phyloP scores from a whole-genome alignment of 1,140 invertebrate species.

The Mercenaria mercenaria region DNA sequence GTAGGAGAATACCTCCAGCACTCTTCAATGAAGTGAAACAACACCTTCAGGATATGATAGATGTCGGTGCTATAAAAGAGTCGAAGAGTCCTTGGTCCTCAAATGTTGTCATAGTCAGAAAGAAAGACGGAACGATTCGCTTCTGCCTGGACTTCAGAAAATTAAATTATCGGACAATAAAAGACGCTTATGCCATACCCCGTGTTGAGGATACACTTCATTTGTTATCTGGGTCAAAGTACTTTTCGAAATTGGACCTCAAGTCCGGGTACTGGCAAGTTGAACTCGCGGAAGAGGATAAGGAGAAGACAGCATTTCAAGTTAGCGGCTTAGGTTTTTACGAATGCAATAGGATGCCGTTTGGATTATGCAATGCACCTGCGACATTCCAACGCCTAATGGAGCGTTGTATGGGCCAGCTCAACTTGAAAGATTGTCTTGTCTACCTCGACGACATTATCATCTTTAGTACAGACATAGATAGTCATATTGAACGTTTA shows the following conservation, averaged over 20 bases:
- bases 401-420: conserved; percentile 13
- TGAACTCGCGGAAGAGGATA: neutral
- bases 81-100: conserved; percentile 86
- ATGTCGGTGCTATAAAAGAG: conserved; percentile 45
- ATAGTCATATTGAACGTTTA: conserved; percentile 68
- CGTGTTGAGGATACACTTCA: conserved; percentile 11
- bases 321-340: neutral
- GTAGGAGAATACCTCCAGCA: conserved; percentile 82
- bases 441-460: conserved; percentile 80
- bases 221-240: neutral
- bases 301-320: conserved; percentile 6
- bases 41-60: conserved; percentile 67
- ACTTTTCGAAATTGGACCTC: conserved; percentile 23
- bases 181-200: conserved; percentile 69
- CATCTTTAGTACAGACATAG: conserved; percentile 70
- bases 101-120: conserved; percentile 86
- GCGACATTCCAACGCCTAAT: conserved; percentile 12
- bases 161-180: conserved; percentile 61
- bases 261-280: conserved; percentile 27
- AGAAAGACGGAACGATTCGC: conserved; percentile 85
- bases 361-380: conserved; percentile 19
- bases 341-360: conserved; percentile 40
- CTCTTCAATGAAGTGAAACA: conserved; percentile 73
- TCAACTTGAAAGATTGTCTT: conserved; percentile 25
- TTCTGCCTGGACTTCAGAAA: conserved; percentile 87